Evolutionary conservation across 2,113 vertebrate genomes (phyloP).

Genomic region (Daphoenositta chrysoptera): DNA sequence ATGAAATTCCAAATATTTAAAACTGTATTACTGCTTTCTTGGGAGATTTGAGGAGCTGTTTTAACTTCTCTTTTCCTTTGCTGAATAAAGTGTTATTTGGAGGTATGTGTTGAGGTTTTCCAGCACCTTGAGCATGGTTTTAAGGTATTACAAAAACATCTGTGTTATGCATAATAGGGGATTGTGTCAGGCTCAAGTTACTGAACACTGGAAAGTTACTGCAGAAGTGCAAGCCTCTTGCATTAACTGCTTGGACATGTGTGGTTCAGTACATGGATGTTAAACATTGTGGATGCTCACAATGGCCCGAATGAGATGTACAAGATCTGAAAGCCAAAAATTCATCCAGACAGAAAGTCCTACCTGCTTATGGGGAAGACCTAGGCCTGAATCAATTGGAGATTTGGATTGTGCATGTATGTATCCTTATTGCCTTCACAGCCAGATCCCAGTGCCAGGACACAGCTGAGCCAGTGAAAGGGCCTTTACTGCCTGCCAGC

Average conservation of each 20-base stretch:
- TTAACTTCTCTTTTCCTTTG: not conserved
- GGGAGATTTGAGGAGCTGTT: not conserved
- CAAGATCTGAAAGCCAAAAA: not conserved
- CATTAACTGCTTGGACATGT: not conserved
- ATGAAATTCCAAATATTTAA: not conserved
- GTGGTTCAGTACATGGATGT: not conserved
- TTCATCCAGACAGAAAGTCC: not conserved
- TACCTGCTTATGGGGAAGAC: not conserved
- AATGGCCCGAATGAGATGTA: not conserved
- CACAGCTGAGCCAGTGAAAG: not conserved
- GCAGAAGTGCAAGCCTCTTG: not conserved
- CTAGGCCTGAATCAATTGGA: not conserved
- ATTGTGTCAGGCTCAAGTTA: not conserved
- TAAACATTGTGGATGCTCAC: not conserved
- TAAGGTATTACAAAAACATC: not conserved
- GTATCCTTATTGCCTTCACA: not conserved
- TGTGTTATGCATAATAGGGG: not conserved
- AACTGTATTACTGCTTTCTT: not conserved
- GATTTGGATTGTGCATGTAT: rapidly evolving
- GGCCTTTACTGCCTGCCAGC: not conserved
- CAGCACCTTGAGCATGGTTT: not conserved
- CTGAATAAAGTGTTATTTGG: not conserved
- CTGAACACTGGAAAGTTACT: not conserved
- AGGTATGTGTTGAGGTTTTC: rapidly evolving
- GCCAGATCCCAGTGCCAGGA: not conserved